phyloP scores from a whole-genome alignment of 37 sponge, comb jelly and placozoan genomes.

The Axinella damicornis region DNA sequence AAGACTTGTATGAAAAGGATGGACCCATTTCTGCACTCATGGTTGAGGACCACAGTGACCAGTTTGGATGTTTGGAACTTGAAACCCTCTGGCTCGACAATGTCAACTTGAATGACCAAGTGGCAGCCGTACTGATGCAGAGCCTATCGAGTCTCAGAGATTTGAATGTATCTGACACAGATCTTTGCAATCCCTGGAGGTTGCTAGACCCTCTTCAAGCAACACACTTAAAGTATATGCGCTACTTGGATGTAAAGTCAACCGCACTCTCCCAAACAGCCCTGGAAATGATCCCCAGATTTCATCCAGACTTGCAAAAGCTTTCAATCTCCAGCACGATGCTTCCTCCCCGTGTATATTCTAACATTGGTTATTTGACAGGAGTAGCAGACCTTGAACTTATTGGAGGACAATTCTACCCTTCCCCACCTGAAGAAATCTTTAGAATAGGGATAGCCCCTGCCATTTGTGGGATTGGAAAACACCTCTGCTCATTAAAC shows the following conservation, averaged over 20 bases:
- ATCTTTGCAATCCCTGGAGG: slow-evolving; percentile 43
- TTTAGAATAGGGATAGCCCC: slow-evolving; percentile 15
- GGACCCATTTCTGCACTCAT: neutral
- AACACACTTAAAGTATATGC: neutral
- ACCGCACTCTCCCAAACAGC: slow-evolving; percentile 43
- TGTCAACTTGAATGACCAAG: slow-evolving; percentile 35
- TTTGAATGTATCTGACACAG: slow-evolving; percentile 24
- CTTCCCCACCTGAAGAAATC: slow-evolving; percentile 17
- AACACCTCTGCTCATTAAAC: slow-evolving; percentile 9
- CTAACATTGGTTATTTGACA: slow-evolving; percentile 17
- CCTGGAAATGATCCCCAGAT: slow-evolving; percentile 28
- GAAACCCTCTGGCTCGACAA: slow-evolving; percentile 43
- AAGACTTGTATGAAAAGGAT: slow-evolving; percentile 41
- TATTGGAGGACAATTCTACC: slow-evolving; percentile 41
- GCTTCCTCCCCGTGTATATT: slow-evolving; percentile 16
- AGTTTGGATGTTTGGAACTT: slow-evolving; percentile 33
- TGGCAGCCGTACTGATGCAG: slow-evolving; percentile 24
- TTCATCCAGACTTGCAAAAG: slow-evolving; percentile 34
- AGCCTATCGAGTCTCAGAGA: slow-evolving; percentile 4
- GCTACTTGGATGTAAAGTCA: slow-evolving; percentile 23
- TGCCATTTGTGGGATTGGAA: slow-evolving; percentile 20
- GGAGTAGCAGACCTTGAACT: slow-evolving; percentile 29
- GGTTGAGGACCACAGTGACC: slow-evolving; percentile 21
- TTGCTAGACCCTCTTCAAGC: slow-evolving; percentile 8
- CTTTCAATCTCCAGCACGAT: slow-evolving; percentile 32